Evolutionary conservation across 2,797 vertebrate species (phyloP).

Genomic region (Halcyon badia): DNA sequence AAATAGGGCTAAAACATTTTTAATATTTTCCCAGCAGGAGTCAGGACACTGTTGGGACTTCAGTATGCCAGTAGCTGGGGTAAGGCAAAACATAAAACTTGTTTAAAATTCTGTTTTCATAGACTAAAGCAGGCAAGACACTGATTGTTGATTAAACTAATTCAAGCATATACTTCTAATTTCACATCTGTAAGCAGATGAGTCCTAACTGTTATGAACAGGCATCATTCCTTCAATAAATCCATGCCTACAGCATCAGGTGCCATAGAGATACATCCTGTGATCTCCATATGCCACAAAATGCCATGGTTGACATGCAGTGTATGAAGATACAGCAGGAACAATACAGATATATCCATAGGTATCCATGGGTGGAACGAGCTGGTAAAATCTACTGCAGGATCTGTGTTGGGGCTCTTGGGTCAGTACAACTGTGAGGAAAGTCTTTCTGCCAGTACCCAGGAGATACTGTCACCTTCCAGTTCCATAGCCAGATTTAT

Average conservation of each 20-base stretch:
- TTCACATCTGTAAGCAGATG: background rate
- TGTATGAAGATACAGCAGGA: background rate
- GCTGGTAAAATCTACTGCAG: background rate
- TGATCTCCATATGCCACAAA: background rate
- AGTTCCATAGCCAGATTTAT: background rate
- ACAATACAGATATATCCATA: background rate
- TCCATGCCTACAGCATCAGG: background rate
- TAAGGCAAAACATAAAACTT: background rate
- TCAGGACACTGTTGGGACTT: background rate
- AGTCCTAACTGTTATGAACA: background rate
- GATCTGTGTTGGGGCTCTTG: background rate
- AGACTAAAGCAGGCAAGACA: background rate
- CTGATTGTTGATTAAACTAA: background rate
- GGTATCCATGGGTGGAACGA: background rate
- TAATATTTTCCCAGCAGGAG: conserved; percentile 27
- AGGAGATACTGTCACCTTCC: background rate
- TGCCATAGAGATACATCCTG: background rate
- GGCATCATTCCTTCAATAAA: background rate
- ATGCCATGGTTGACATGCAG: background rate
- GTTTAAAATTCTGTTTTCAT: background rate
- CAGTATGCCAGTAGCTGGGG: background rate
- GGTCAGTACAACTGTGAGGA: background rate
- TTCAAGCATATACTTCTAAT: background rate
- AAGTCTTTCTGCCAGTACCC: background rate
- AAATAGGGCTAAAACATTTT: background rate